Percentiles rank a stretch among this genome's conserved stretches.
phyloP scores from a whole-genome alignment of 1,140 invertebrate genomes.

The Monomorium pharaonis region DNA sequence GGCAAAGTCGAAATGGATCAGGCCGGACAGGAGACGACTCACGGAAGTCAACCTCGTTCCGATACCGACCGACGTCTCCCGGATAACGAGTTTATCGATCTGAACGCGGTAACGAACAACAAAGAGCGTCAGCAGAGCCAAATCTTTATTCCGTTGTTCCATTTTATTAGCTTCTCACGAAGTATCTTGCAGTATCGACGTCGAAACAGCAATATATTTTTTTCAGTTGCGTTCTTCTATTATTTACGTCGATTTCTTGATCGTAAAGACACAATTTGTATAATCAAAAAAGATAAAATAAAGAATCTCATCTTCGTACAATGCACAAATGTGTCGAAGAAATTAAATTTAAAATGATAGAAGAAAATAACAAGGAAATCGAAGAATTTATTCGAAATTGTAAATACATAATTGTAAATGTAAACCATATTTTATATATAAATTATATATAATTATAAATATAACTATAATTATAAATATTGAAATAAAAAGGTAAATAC shows the following conservation, averaged over 20 bases:
- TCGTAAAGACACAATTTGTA: background rate
- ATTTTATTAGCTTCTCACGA: background rate
- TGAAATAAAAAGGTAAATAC: background rate
- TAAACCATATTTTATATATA: no score
- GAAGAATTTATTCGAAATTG: background rate
- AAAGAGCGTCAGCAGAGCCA: background rate
- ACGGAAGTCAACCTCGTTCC: background rate
- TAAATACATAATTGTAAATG: no score
- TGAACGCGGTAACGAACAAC: background rate
- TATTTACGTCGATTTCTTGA: background rate
- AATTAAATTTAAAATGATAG: background rate
- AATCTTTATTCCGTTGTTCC: slow-evolving; percentile 16
- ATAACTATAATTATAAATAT: background rate
- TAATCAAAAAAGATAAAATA: background rate
- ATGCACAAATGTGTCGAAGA: background rate
- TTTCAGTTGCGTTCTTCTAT: no score
- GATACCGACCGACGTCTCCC: background rate
- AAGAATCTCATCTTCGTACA: background rate
- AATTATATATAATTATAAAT: no score
- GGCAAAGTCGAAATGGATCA: slow-evolving; percentile 25
- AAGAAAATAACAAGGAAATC: background rate
- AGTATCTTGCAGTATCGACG: background rate
- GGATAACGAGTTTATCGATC: slow-evolving; percentile 12
- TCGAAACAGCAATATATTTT: background rate
- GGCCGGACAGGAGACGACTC: background rate